Conservation (phyloP, 1,140 invertebrate species). For the Cryptotermes secundus region DNA sequence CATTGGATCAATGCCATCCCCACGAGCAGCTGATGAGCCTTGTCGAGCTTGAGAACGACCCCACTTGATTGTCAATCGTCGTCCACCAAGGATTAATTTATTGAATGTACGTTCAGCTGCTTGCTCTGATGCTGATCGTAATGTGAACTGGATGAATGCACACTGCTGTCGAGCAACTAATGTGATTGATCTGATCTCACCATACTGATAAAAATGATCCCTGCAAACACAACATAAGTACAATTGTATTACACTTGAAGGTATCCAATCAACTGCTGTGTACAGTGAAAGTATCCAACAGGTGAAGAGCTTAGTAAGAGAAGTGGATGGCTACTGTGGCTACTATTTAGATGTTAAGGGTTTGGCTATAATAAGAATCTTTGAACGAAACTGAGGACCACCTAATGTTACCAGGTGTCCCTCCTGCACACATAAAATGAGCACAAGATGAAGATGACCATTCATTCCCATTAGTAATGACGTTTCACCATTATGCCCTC, state of each 20-base stretch:
- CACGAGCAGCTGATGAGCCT: conserved; percentile 40
- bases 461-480: too few species aligned
- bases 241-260: not conserved
- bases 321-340: too few species aligned
- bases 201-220: conserved; percentile 97
- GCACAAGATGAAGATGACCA: too few species aligned
- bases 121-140: conserved; percentile 81
- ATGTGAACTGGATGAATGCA: conserved; percentile 97
- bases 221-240: conserved; percentile 46
- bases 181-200: conserved; percentile 94
- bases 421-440: too few species aligned
- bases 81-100: conserved; percentile 84
- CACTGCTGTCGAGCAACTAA: conserved; percentile 92
- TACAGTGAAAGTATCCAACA: too few species aligned
- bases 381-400: too few species aligned
- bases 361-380: too few species aligned
- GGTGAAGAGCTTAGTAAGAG: too few species aligned
- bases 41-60: conserved; percentile 82
- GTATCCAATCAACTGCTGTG: too few species aligned
- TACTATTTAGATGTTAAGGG: too few species aligned
- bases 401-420: too few species aligned
- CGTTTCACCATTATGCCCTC: too few species aligned
- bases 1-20: conserved; percentile 38
- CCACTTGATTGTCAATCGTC: conserved; percentile 95
- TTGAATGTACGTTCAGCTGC: conserved; percentile 97